These are phyloP conservation scores for Ctenopoma multispine DNA, from an alignment of 2,797 vertebrate genomes.

Conservation along the genomic window DNA sequence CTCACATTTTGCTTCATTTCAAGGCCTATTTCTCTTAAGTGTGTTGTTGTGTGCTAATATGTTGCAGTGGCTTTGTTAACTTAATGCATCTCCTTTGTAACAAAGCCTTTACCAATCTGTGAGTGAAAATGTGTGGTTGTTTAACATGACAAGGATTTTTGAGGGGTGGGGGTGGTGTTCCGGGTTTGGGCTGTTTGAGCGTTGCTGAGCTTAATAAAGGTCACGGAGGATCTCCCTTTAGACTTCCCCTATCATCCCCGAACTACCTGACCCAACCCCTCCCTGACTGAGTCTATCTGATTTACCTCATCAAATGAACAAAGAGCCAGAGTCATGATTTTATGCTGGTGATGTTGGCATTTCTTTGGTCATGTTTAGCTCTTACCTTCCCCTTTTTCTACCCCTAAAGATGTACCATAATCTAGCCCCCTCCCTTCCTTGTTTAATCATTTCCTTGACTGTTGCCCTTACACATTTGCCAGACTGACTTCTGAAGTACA, in stretches of 20 bases:
- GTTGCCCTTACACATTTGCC: constrained; percentile 49
- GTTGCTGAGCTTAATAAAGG: constrained; percentile 36
- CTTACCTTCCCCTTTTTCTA: constrained; percentile 57
- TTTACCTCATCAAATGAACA: constrained; percentile 77
- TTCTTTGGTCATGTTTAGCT: constrained; percentile 71
- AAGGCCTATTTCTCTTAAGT: constrained; percentile 62
- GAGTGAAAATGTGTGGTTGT: constrained; percentile 65
- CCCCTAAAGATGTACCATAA: constrained; percentile 58
- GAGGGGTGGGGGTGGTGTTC: background rate
- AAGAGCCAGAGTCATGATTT: constrained; percentile 76
- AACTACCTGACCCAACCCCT: constrained; percentile 26
- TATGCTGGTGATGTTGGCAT: constrained; percentile 73
- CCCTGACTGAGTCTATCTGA: constrained; percentile 50
- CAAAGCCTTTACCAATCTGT: constrained; percentile 50
- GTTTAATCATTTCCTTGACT: constrained; percentile 65
- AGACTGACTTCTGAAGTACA: constrained; percentile 25
- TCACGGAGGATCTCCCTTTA: constrained; percentile 23
- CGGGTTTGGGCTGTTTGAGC: constrained; percentile 29
- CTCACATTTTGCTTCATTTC: constrained; percentile 59
- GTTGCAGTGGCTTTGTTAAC: constrained; percentile 66
- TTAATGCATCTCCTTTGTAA: constrained; percentile 49
- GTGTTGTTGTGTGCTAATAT: constrained; percentile 60
- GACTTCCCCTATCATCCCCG: constrained; percentile 9
- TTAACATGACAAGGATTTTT: constrained; percentile 32
- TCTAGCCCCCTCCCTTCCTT: constrained; percentile 47